Conservation (phyloP, 2,888 invertebrate species). For the Brenthis ino region DNA sequence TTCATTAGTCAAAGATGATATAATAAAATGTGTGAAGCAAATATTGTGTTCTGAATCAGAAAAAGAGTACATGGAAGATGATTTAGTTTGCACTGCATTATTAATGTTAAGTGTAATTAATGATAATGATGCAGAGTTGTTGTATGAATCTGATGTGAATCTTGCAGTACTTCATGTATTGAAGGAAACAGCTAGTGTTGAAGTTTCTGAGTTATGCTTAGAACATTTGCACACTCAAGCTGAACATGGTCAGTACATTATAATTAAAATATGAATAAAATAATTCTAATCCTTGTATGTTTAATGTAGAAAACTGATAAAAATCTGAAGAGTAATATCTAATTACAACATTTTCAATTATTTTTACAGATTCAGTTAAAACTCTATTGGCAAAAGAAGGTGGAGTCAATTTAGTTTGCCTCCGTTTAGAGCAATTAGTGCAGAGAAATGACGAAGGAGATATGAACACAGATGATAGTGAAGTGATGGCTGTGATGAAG, state of each 20-base stretch:
- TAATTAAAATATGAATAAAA: not conserved
- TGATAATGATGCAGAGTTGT: slow-evolving; percentile 83
- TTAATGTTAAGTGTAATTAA: slow-evolving; percentile 84
- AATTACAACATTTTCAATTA: not conserved
- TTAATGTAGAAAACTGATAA: too few species aligned
- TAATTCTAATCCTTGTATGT: too few species aligned
- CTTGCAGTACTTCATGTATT: slow-evolving; percentile 84
- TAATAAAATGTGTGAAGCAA: slow-evolving; percentile 78
- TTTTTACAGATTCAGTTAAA: slow-evolving; percentile 88
- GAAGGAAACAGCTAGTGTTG: slow-evolving; percentile 85
- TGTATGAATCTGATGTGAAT: slow-evolving; percentile 81
- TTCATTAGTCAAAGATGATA: slow-evolving; percentile 78
- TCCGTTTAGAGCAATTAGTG: slow-evolving; percentile 84
- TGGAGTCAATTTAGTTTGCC: slow-evolving; percentile 88
- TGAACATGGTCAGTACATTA: slow-evolving; percentile 84
- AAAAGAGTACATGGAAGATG: slow-evolving; percentile 80
- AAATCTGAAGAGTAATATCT: not conserved
- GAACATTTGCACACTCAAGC: slow-evolving; percentile 89
- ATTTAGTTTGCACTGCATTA: slow-evolving; percentile 79
- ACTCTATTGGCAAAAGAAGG: slow-evolving; percentile 88
- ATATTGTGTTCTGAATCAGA: slow-evolving; percentile 77
- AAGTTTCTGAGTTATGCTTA: slow-evolving; percentile 88
- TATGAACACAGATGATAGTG: slow-evolving; percentile 70
- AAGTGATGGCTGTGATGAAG: slow-evolving; percentile 85
- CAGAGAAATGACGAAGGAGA: slow-evolving; percentile 54